Evolutionary conservation across 2,888 invertebrate genomes (phyloP), one percentile per base, ranked within the genome.

Genomic region (Sipha maydis): DNA sequence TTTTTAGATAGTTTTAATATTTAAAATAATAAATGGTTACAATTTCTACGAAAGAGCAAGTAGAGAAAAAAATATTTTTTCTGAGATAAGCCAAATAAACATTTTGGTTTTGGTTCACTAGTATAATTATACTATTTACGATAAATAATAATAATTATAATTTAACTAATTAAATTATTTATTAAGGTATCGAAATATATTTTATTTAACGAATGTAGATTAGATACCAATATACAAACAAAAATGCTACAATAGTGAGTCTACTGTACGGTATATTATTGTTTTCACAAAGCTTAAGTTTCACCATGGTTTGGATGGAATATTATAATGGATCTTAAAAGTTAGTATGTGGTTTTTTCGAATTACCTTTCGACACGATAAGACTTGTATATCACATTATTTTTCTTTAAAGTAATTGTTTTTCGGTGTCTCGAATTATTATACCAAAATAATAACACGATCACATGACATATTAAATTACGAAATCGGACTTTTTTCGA

Each of bases 301-400:
- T 48, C 9, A 17, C 9, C 2, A 19, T 19, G 14, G 38, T 31
- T 31, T 11, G 56, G 8, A 8, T 41, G 31, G 21, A 21, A 78
- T 56, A 78, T 34, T 56, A 34, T 31, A 31, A 56, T n/a, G 21
- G 5, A n/a, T 21, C 17, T n/a, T 14, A 79, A 34, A 61, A 79
- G 14, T 19, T 11, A 21, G 11, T 82, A 28, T 38, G 80, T 69
- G 9, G 8, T 14, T 80, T 80, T 80, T 80, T 82, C 31, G 41
- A 82, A 82, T 82, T 69, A 69, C 69, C 28, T 28, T 69, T 41
- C 19, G 69, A 69, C 41, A 82, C 82, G 69, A 82, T 69, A 69
- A 19, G 28, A 69, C 31, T 82, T 41, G n/a, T 80, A 28, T 80
- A 34, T 34, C 38, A 34, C 61, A 38, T 80, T 69, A 69, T n/a